Evolutionary conservation across 2,797 vertebrate species (phyloP).

Genomic region (Gouania willdenowi): DNA sequence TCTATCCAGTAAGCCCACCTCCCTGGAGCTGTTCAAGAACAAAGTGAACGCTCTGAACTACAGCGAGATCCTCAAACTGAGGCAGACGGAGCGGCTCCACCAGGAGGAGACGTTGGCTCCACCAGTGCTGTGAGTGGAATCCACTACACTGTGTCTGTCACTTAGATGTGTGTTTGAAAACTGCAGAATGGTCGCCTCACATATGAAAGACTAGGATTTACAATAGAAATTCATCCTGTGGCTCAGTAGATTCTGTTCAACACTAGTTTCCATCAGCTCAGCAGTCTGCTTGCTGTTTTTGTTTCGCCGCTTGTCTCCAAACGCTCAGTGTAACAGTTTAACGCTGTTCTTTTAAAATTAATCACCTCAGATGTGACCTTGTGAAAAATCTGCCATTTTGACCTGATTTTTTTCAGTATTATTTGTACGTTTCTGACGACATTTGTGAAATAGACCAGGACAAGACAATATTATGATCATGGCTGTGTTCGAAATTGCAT

Average conservation of each 20-base stretch:
- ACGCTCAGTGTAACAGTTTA: conserved; percentile 6
- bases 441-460: neutral
- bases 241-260: too few species aligned
- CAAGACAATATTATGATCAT: too few species aligned
- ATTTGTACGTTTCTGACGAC: neutral
- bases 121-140: conserved; percentile 81
- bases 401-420: too few species aligned
- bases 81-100: conserved; percentile 91
- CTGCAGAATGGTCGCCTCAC: neutral
- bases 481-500: too few species aligned
- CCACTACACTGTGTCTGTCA: too few species aligned
- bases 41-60: conserved; percentile 90
- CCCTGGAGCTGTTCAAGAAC: conserved; percentile 93
- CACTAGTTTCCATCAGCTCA: conserved; percentile 13
- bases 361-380: neutral
- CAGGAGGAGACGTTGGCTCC: conserved; percentile 92
- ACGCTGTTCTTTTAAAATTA: too few species aligned
- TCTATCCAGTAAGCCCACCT: conserved; percentile 86
- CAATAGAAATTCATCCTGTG: too few species aligned
- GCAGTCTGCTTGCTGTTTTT: conserved; percentile 5
- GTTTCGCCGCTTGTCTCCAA: conserved; percentile 26
- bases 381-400: too few species aligned
- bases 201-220: neutral
- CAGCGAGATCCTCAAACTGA: conserved; percentile 91
- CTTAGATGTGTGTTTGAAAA: too few species aligned